A percentile compares a stretch with the other conserved stretches of the same genome.
These are phyloP conservation scores for Riptortus pedestris DNA, from an alignment of 1,140 invertebrate species.

Conservation along the genomic window DNA sequence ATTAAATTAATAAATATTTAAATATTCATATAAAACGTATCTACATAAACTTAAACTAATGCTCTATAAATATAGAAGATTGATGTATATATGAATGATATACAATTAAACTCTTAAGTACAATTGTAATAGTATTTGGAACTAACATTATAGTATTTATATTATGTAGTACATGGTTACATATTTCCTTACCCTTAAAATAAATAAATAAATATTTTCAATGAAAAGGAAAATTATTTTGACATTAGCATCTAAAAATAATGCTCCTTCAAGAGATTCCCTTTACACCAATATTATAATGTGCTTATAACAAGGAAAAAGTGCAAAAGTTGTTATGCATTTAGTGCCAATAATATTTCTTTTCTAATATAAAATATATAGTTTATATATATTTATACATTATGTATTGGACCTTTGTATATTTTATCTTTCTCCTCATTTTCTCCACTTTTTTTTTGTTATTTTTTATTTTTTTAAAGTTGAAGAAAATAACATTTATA, in stretches of 20 bases:
- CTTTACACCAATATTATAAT: not conserved
- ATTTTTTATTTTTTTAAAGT: too few relatives aligned
- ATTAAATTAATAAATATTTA: slow-evolving; percentile 5
- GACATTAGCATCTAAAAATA: slow-evolving; percentile 5
- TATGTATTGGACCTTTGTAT: slow-evolving; percentile 5
- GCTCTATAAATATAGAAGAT: slow-evolving; percentile 9
- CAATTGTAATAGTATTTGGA: slow-evolving; percentile 7
- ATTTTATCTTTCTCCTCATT: too few relatives aligned
- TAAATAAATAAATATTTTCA: slow-evolving; percentile 5
- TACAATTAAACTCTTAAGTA: slow-evolving; percentile 13
- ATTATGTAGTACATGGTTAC: not conserved
- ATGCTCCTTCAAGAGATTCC: slow-evolving; percentile 9
- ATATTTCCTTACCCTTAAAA: not conserved
- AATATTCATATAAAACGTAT: slow-evolving; percentile 13
- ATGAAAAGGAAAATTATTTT: not conserved
- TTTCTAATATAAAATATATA: slow-evolving; percentile 11
- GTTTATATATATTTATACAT: not conserved
- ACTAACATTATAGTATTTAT: slow-evolving; percentile 9
- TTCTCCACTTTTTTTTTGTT: not conserved
- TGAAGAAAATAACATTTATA: too few relatives aligned
- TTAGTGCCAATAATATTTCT: slow-evolving; percentile 5
- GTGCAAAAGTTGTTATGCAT: not conserved
- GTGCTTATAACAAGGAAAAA: slow-evolving; percentile 5
- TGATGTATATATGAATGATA: not conserved
- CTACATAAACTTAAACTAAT: slow-evolving; percentile 16